These are phyloP conservation scores for Troglohyphantes excavatus DNA, from an alignment of 2,888 invertebrate species.

Conservation along the genomic window DNA sequence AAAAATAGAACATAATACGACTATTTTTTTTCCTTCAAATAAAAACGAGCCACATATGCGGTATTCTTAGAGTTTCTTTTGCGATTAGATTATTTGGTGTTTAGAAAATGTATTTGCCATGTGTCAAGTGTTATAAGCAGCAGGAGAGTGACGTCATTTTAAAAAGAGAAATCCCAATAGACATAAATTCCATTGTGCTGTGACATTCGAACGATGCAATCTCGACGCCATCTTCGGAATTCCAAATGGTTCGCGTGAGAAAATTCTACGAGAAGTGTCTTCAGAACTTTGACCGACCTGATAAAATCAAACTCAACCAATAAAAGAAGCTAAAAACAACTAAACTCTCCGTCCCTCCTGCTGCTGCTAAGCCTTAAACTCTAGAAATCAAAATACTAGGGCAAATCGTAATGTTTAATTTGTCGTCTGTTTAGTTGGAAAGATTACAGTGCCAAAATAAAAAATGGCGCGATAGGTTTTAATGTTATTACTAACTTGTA, in stretches of 20 bases:
- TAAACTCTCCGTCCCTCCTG: constrained; percentile 48
- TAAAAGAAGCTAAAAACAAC: neutral
- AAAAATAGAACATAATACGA: neutral
- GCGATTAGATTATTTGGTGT: constrained; percentile 51
- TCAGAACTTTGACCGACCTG: constrained; percentile 43
- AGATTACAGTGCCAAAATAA: constrained; percentile 22
- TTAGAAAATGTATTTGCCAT: constrained; percentile 45
- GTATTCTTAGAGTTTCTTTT: neutral
- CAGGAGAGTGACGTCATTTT: constrained; percentile 47
- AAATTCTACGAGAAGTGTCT: constrained; percentile 48
- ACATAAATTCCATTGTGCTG: constrained; percentile 25
- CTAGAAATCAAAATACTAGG: constrained; percentile 36
- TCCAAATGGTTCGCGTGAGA: constrained; percentile 51
- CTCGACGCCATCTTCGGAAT: constrained; percentile 41
- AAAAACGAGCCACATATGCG: constrained; percentile 1
- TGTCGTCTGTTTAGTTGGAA: constrained; percentile 23
- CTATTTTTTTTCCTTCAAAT: neutral
- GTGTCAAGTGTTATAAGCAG: constrained; percentile 34
- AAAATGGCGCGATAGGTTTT: constrained; percentile 36
- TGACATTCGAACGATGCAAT: constrained; percentile 40
- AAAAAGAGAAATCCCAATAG: neutral
- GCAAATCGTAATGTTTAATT: constrained; percentile 25
- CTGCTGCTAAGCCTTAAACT: constrained; percentile 44
- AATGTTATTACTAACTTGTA: constrained; percentile 21
- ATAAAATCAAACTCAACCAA: neutral